Evolutionary conservation across 2,113 vertebrate genomes (phyloP).

Genomic region (Sinocyclocheilus rhinocerous): DNA sequence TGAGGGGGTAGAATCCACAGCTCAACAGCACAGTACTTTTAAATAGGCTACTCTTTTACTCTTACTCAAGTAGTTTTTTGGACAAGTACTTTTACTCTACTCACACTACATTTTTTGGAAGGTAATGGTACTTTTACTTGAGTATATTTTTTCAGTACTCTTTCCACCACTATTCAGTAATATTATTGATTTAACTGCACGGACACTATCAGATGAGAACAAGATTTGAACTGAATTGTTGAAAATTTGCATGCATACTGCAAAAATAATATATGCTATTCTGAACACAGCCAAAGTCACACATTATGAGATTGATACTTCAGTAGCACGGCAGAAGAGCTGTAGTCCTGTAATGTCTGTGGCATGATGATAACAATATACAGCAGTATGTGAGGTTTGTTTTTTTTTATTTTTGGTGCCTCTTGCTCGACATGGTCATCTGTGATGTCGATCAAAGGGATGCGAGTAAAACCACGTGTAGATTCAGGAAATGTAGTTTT

Average conservation of each 20-base stretch:
- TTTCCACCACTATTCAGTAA: too few relatives aligned
- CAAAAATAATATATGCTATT: background rate
- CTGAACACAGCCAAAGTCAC: background rate
- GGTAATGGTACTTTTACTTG: too few relatives aligned
- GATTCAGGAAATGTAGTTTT: slow-evolving; percentile 68
- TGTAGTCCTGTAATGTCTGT: background rate
- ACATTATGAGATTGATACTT: background rate
- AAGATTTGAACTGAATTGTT: background rate
- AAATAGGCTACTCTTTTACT: too few relatives aligned
- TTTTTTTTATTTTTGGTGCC: slow-evolving; percentile 38
- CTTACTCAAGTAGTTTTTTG: too few relatives aligned
- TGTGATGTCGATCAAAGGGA: slow-evolving; percentile 75
- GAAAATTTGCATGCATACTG: background rate
- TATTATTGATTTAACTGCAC: background rate
- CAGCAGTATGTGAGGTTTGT: slow-evolving; percentile 26
- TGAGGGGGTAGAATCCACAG: too few relatives aligned
- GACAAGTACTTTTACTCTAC: too few relatives aligned
- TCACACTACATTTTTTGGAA: too few relatives aligned
- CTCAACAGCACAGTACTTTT: too few relatives aligned
- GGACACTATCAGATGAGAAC: background rate
- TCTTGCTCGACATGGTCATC: slow-evolving; percentile 7
- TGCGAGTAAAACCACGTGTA: slow-evolving; percentile 62
- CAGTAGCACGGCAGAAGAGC: background rate
- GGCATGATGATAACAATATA: background rate
- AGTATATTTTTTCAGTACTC: too few relatives aligned